These are phyloP conservation scores for Malthinus seriepunctatus DNA, from an alignment of 2,888 invertebrate species.

Conservation along the genomic window DNA sequence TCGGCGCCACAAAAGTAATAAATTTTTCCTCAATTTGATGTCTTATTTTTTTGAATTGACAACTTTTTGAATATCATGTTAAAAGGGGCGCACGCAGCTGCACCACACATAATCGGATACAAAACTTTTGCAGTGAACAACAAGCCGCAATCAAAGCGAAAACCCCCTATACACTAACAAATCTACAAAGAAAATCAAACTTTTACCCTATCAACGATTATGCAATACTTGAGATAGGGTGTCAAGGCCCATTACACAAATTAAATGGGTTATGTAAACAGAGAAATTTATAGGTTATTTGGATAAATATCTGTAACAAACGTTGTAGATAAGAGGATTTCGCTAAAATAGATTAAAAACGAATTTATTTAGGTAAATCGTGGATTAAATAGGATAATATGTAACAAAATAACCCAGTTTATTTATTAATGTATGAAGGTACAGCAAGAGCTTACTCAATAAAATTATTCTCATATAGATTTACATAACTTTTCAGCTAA, in stretches of 20 bases:
- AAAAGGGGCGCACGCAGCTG: not conserved
- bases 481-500: too few species aligned
- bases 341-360: not conserved
- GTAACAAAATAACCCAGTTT: too few species aligned
- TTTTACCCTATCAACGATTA: constrained; percentile 9
- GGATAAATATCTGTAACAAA: not conserved
- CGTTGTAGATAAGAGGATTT: not conserved
- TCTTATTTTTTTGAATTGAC: not conserved
- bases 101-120: not conserved
- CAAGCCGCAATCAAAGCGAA: constrained; percentile 16
- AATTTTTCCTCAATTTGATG: not conserved
- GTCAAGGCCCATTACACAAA: constrained; percentile 40
- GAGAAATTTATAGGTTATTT: constrained; percentile 8
- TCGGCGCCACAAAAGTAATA: too few species aligned
- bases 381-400: too few species aligned
- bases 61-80: not conserved
- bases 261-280: constrained; percentile 39
- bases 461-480: too few species aligned
- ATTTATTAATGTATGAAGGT: too few species aligned
- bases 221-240: constrained; percentile 22
- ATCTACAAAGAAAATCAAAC: constrained; percentile 10
- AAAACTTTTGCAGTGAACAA: constrained; percentile 10
- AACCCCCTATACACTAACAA: constrained; percentile 1
- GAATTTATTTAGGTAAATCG: constrained; percentile 3
- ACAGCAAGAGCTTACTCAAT: too few species aligned